Percentiles rank a stretch among this genome's conserved stretches.
Conservation (phyloP, 2,113 vertebrate species). For the Prochilodus magdalenae region DNA sequence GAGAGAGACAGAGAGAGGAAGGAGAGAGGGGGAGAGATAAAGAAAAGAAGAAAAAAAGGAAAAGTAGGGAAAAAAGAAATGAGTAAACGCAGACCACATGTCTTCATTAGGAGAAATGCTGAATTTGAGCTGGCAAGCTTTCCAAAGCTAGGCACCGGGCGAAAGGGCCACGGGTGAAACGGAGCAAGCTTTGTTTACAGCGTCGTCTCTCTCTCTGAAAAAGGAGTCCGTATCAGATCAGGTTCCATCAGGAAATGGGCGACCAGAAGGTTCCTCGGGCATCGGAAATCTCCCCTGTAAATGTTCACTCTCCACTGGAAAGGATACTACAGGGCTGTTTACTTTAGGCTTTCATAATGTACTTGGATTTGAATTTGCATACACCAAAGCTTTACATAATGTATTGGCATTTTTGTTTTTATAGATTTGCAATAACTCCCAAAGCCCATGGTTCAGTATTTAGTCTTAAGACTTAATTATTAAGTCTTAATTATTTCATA, state of each 20-base stretch:
- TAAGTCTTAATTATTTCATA: no score
- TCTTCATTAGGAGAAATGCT: conserved; percentile 61
- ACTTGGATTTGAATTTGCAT: background rate
- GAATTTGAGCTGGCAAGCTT: conserved; percentile 51
- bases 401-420: no score
- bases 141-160: conserved; percentile 21
- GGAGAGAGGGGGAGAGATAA: conserved; percentile 70
- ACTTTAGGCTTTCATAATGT: background rate
- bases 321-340: conserved; percentile 11
- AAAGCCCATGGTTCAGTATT: no score
- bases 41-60: conserved; percentile 65
- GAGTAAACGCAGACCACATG: conserved; percentile 77
- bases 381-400: no score
- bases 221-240: conserved; percentile 48
- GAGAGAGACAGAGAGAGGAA: conserved; percentile 58
- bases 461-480: no score
- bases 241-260: conserved; percentile 45
- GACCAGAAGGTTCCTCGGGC: conserved; percentile 44
- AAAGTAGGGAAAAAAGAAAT: conserved; percentile 36
- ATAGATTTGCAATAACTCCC: no score
- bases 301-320: conserved; percentile 9
- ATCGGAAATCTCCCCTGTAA: conserved; percentile 29
- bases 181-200: conserved; percentile 51
- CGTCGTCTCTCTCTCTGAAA: conserved; percentile 30
- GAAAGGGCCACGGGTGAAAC: conserved; percentile 46